These are phyloP conservation scores for Chauna torquata DNA, from an alignment of 2,113 vertebrate genomes.

Conservation along the genomic window DNA sequence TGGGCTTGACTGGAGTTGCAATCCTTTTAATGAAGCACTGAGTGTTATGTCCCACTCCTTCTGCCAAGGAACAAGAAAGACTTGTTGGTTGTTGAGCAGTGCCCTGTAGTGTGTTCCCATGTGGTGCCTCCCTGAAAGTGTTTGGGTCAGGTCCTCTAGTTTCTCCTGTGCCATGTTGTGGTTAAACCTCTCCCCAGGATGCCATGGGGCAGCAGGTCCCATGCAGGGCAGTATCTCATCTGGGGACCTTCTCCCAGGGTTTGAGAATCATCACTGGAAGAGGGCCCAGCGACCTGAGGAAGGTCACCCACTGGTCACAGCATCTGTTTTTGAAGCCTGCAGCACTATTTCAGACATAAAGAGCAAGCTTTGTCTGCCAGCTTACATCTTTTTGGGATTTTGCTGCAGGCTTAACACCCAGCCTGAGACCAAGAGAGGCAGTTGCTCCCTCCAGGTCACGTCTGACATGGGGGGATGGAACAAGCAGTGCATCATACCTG, in stretches of 20 bases:
- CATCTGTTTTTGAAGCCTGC: not conserved
- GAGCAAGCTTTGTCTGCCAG: not conserved
- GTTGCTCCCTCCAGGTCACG: slow-evolving; percentile 34
- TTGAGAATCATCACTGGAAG: not conserved
- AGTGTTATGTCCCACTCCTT: not conserved
- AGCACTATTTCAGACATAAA: not conserved
- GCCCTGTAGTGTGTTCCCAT: not conserved
- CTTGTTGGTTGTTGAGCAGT: not conserved
- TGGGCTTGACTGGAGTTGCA: not conserved
- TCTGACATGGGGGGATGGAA: not conserved
- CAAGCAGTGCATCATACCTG: not conserved
- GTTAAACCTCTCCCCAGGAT: not conserved
- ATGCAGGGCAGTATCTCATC: rapidly evolving
- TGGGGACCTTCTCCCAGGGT: not conserved
- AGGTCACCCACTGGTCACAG: not conserved
- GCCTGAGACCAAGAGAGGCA: slow-evolving; percentile 42
- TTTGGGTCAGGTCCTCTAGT: not conserved
- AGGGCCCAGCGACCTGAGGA: not conserved
- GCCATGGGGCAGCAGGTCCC: no score
- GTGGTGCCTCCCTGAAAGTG: no score
- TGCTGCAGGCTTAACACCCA: not conserved
- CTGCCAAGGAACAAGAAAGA: not conserved
- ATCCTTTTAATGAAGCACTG: not conserved
- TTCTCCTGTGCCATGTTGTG: not conserved
- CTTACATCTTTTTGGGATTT: not conserved